phyloP scores from a whole-genome alignment of 2,797 vertebrate genomes.

The Chelidonichthys spinosus region DNA sequence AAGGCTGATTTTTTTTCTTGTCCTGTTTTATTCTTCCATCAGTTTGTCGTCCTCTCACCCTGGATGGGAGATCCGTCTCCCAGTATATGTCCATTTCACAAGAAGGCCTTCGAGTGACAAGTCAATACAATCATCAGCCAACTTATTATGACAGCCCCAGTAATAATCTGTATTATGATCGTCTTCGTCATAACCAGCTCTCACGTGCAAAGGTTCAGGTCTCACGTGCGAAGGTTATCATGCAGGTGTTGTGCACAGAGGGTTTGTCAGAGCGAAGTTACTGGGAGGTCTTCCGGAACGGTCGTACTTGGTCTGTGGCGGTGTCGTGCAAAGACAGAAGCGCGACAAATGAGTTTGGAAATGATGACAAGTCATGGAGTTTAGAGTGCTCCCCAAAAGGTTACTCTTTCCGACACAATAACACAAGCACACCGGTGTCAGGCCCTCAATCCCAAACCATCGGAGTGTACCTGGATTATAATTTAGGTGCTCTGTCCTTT shows the following conservation, averaged over 20 bases:
- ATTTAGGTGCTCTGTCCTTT: conserved; percentile 20
- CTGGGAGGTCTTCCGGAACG: conserved; percentile 36
- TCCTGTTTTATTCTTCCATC: background rate
- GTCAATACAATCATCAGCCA: background rate
- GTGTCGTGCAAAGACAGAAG: conserved; percentile 31
- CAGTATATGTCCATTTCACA: fast-evolving
- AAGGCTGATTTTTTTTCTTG: background rate
- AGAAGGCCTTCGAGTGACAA: fast-evolving
- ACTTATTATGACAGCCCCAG: too few relatives aligned
- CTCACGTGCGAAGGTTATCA: background rate
- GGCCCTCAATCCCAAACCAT: fast-evolving
- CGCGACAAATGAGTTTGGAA: background rate
- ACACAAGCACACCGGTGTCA: fast-evolving
- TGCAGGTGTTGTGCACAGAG: conserved; percentile 41
- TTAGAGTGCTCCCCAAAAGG: fast-evolving
- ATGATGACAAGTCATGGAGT: conserved; percentile 30
- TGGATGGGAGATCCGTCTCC: background rate
- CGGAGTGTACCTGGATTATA: conserved; percentile 30
- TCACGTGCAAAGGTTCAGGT: too few relatives aligned
- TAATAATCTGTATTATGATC: too few relatives aligned
- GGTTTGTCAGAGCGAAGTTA: conserved; percentile 35
- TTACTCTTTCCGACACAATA: conserved; percentile 8
- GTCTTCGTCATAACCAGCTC: too few relatives aligned
- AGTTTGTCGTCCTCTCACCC: conserved; percentile 23
- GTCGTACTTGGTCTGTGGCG: background rate